Percentiles rank a stretch among this genome's conserved stretches.
phyloP scores from a whole-genome alignment of 2,888 invertebrate genomes.

The Agriotes lineatus region DNA sequence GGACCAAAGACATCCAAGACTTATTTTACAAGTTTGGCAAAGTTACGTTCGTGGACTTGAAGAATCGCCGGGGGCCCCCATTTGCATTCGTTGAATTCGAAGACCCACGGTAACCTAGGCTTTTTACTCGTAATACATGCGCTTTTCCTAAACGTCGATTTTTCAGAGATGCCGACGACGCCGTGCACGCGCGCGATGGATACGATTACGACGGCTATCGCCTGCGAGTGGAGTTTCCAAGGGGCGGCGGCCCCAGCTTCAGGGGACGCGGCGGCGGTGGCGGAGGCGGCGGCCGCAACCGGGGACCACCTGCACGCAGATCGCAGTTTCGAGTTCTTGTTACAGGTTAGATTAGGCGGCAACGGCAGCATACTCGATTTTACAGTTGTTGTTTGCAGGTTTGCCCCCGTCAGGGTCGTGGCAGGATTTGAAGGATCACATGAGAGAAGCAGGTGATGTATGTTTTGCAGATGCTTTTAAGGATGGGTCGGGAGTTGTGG shows the following conservation, averaged over 20 bases:
- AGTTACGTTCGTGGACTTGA: slow-evolving; percentile 97
- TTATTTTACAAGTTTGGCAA: slow-evolving; percentile 98
- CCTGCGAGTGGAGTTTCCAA: slow-evolving; percentile 96
- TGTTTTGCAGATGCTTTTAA: slow-evolving; percentile 99
- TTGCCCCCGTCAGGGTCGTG: slow-evolving; percentile 91
- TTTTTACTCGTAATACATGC: no score
- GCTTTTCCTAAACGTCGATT: no score
- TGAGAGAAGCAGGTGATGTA: slow-evolving; percentile 99
- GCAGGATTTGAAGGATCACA: slow-evolving; percentile 99
- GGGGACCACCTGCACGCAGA: slow-evolving; percentile 92
- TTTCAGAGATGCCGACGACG: slow-evolving; percentile 96
- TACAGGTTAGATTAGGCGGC: slow-evolving; percentile 83
- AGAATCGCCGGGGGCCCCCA: slow-evolving; percentile 96
- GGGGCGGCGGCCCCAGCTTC: slow-evolving; percentile 82
- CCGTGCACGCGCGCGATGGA: slow-evolving; percentile 95
- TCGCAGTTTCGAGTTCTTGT: slow-evolving; percentile 96
- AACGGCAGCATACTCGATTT: no score
- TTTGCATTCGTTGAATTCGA: slow-evolving; percentile 99
- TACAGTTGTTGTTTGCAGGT: no score
- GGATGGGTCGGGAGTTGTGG: slow-evolving; percentile 98
- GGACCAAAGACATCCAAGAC: slow-evolving; percentile 98
- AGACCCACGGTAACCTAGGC: slow-evolving; percentile 88
- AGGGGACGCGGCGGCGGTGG: slow-evolving; percentile 69
- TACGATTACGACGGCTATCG: slow-evolving; percentile 99
- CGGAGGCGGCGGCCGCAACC: slow-evolving; percentile 70